Base-by-base conservation (phyloP, 2,888 invertebrate species). In the Himalopsyche anomala region DNA sequence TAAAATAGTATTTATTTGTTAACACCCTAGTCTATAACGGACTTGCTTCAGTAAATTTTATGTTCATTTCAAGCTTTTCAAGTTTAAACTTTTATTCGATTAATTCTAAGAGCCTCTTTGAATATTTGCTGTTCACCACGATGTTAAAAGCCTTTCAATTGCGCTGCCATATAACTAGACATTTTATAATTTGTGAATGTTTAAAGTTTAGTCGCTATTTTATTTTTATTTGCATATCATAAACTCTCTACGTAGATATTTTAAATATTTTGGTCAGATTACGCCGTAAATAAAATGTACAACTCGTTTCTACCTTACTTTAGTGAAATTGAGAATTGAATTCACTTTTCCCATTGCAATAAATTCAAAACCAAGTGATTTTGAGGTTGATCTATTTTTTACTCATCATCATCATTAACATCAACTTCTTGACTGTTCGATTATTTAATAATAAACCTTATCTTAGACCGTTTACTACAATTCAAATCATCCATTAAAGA, bases 21-120 rank as follows among this genome's bases (percentile, higher is more conserved):
- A 28, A 28, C 9, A 45, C 40, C 40, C 40, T 9, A 45, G 45
- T 45, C 45, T 9, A 45, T 45, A 28, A 69, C 28, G 28, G 0
- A 17, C 69, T 17, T 28, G 4, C 28, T 69, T 69, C 69, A 11
- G 28, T 69, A 28, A 69, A 28, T 69, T 69, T 69, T 19, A 17
- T 69, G 69, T 69, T 69, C 69, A 69, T 69, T 69, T 69, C 69
- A 69, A 69, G 69, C 11, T 69, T 69, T 69, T 28, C 36, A 6
- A 5, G 6, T 36, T 5, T 28, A 19, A 69, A 69, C 19, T 69
- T 69, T 69, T 28, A 69, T 69, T 69, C 69, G 69, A 69, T 69
- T 69, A 69, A 69, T 69, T 69, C 28, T 28, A 11, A 69, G 28
- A 69, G 69, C 69, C 28, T 69, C 28, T 69, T 69, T 19, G 69